Evolutionary conservation across 2,113 vertebrate species (phyloP), one percentile per base, ranked within the genome.

Genomic region (Paraplagusia blochii): DNA sequence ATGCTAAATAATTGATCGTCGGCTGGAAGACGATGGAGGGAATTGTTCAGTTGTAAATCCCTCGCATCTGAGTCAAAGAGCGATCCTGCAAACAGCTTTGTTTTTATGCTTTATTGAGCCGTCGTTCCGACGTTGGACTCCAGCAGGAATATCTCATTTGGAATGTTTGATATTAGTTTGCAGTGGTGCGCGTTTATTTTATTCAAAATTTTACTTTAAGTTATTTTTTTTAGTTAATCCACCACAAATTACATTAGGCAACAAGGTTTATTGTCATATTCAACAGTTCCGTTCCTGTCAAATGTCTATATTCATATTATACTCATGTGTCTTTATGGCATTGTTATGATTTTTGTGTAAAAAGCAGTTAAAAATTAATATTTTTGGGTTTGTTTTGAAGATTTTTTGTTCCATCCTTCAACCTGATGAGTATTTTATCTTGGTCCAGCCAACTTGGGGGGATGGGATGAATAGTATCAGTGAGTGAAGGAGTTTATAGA

Each of bases 1-100:
- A 36, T 70, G 46, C 65, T 85, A 66, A 86, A 86, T 87, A 79
- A 89, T 86, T 81, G 63, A 87, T 84, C 61, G 58, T 22, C 54
- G 72, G 58, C 63, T 69, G 46, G 57, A 68, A 58, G 45, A 52
- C 66, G 59, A 49, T 7, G 8, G 33, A 36, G 39, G 55, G 53
- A 59, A 71, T 75, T 55, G 45, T 80, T 75, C 57, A 36, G 52
- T 64, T 68, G 62, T 60, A 72, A 70, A 73, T 3, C 34, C 44
- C 0, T 10, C 9, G 17, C 51, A 54, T 36, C 47, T 11, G 14
- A 78, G 45, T 29, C 29, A 43, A 19, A 33, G 9, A 35, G 13
- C 4, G 35, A 12, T 34, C 12, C 9, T 40, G 56, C 34, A 35
- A 62, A 54, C 34, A 14, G 33, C 44, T 17, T 39, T 39, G 12